These are phyloP conservation scores for Anguilla megastoma DNA, from an alignment of 2,797 vertebrate species.

Conservation along the genomic window DNA sequence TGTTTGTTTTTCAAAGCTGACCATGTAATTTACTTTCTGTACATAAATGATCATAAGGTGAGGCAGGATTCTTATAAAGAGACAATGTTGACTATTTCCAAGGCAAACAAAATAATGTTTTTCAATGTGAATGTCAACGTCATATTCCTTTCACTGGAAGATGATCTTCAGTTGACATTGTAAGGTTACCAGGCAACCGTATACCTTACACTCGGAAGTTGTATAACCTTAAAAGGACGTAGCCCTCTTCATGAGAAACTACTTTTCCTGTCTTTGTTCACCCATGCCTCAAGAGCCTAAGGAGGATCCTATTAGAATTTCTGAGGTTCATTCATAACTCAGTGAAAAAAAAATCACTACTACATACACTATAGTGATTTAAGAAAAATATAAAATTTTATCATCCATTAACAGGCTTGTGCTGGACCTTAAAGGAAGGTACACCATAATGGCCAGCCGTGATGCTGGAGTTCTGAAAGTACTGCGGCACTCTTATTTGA, in stretches of 20 bases:
- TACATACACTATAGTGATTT: not conserved
- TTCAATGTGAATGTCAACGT: not conserved
- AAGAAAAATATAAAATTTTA: not conserved
- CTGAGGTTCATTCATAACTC: not conserved
- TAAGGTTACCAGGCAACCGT: not conserved
- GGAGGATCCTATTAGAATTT: not conserved
- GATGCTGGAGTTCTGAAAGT: not conserved
- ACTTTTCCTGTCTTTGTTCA: not conserved
- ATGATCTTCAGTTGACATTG: not conserved
- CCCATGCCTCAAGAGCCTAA: not conserved
- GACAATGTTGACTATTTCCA: not conserved
- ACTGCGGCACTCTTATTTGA: not conserved
- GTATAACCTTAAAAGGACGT: not conserved
- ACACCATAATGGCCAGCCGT: not conserved
- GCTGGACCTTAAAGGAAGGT: not conserved
- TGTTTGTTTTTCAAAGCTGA: not conserved
- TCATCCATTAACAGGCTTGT: not conserved
- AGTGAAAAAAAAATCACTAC: not conserved
- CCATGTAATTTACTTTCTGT: not conserved
- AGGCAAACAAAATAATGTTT: not conserved
- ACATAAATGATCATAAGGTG: not conserved
- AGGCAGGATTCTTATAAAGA: not conserved
- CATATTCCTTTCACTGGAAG: not conserved
- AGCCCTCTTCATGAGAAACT: not conserved
- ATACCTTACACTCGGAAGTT: not conserved